These are phyloP conservation scores for Acipenser transmontanus DNA, from an alignment of 2,797 vertebrate genomes.

Conservation along the genomic window DNA sequence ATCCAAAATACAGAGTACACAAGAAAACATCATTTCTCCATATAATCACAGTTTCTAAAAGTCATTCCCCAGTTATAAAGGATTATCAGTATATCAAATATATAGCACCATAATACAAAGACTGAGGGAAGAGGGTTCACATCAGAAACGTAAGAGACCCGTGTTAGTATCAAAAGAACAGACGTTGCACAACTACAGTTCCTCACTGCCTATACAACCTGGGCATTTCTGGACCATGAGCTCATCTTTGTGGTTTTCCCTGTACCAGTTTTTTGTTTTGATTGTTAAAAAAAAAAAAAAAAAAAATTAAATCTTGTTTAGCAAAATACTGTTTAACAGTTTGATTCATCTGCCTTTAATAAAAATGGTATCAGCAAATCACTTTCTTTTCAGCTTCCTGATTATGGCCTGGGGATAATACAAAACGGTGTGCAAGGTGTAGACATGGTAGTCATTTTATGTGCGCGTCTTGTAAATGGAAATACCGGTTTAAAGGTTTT, in stretches of 20 bases:
- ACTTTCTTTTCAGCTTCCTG: no score
- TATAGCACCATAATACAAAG: conserved; percentile 96
- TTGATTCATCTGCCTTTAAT: no score
- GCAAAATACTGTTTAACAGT: neutral
- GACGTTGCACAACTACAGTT: conserved; percentile 47
- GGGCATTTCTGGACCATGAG: conserved; percentile 34
- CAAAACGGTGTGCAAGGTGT: no score
- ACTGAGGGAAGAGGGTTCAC: conserved; percentile 77
- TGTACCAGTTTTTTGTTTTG: neutral
- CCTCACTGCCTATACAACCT: conserved; percentile 29
- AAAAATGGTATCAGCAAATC: no score
- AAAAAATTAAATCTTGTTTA: neutral
- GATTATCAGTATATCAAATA: conserved; percentile 85
- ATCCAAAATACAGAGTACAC: conserved; percentile 90
- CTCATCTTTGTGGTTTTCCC: conserved; percentile 24
- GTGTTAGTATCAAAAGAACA: conserved; percentile 85
- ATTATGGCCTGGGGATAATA: no score
- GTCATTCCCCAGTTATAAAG: conserved; percentile 83
- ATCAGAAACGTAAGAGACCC: conserved; percentile 85
- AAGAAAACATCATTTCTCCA: conserved; percentile 69
- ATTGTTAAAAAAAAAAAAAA: neutral
- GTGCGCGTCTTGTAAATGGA: no score
- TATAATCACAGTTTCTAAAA: conserved; percentile 87
- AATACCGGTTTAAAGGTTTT: no score
- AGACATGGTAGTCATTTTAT: no score